phyloP scores from a whole-genome alignment of 1,140 invertebrate species.

The Pseudomyrmex gracilis region DNA sequence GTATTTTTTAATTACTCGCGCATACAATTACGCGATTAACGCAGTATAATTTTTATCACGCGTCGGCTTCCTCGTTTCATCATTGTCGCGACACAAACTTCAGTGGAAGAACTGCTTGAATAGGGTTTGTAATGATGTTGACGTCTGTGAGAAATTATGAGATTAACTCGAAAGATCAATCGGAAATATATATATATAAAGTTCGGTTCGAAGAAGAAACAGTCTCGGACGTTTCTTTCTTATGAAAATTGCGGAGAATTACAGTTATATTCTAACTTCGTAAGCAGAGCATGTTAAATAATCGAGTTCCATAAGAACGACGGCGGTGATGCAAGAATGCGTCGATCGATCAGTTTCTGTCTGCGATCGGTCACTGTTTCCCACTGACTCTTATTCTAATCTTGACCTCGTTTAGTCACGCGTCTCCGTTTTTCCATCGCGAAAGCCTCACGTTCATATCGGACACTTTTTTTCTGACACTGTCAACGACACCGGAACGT shows the following conservation, averaged over 20 bases:
- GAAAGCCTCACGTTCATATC: constrained; percentile 38
- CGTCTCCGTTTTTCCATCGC: constrained; percentile 20
- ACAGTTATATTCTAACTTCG: background rate
- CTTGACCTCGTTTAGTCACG: constrained; percentile 64
- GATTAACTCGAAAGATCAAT: too few species aligned
- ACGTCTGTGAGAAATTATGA: background rate
- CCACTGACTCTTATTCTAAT: constrained; percentile 54
- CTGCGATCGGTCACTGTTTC: constrained; percentile 1
- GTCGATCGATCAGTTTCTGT: constrained; percentile 7
- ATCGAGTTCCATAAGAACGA: constrained; percentile 9
- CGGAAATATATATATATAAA: too few species aligned
- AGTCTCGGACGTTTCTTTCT: background rate
- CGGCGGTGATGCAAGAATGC: background rate
- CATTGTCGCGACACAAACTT: background rate
- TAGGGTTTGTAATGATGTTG: background rate
- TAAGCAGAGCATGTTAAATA: background rate
- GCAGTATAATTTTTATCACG: constrained; percentile 15
- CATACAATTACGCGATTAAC: constrained; percentile 4
- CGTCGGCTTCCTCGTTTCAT: constrained; percentile 11
- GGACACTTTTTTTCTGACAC: background rate
- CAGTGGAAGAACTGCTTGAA: background rate
- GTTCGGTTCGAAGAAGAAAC: too few species aligned
- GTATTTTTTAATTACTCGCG: constrained; percentile 11
- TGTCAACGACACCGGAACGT: constrained; percentile 49
- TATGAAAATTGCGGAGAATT: background rate